These are phyloP conservation scores for Neodontobutis hainanensis DNA, from an alignment of 2,113 vertebrate genomes.

Conservation along the genomic window DNA sequence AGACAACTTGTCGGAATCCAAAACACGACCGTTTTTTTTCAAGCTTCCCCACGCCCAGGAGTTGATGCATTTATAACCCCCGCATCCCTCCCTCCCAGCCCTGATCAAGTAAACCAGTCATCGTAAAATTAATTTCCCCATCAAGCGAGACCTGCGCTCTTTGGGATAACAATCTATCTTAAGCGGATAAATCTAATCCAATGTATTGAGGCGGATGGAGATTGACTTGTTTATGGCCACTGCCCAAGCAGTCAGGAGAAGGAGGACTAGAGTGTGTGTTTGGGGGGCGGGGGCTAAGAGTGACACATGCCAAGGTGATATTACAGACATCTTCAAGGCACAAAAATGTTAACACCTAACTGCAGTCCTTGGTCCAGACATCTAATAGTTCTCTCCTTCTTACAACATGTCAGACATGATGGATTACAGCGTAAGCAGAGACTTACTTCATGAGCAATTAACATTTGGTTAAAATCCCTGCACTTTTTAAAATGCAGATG, in stretches of 20 bases:
- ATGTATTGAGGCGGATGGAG: conserved; percentile 65
- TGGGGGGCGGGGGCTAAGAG: conserved; percentile 5
- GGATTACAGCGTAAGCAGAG: conserved; percentile 31
- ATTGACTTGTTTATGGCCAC: conserved; percentile 74
- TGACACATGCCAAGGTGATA: conserved; percentile 66
- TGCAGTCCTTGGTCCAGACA: conserved; percentile 35
- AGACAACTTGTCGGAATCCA: conserved; percentile 50
- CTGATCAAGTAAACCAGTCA: conserved; percentile 77
- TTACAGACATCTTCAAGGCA: conserved; percentile 49
- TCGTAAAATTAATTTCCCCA: conserved; percentile 79
- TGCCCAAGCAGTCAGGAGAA: conserved; percentile 63
- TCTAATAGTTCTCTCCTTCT: conserved; percentile 43
- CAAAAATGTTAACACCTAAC: conserved; percentile 53
- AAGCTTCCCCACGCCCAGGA: conserved; percentile 23
- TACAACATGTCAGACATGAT: conserved; percentile 55
- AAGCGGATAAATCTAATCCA: conserved; percentile 80
- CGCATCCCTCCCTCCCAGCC: conserved; percentile 32
- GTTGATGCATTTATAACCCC: conserved; percentile 58
- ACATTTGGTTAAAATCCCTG: conserved; percentile 31
- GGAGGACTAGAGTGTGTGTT: conserved; percentile 2
- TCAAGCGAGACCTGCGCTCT: conserved; percentile 65
- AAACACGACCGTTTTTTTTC: conserved; percentile 52
- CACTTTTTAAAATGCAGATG: conserved; percentile 30
- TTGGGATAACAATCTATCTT: conserved; percentile 76
- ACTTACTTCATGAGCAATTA: conserved; percentile 56